These are phyloP conservation scores for Drosophila leontia DNA, from an alignment of 1,140 invertebrate genomes.

Conservation along the genomic window DNA sequence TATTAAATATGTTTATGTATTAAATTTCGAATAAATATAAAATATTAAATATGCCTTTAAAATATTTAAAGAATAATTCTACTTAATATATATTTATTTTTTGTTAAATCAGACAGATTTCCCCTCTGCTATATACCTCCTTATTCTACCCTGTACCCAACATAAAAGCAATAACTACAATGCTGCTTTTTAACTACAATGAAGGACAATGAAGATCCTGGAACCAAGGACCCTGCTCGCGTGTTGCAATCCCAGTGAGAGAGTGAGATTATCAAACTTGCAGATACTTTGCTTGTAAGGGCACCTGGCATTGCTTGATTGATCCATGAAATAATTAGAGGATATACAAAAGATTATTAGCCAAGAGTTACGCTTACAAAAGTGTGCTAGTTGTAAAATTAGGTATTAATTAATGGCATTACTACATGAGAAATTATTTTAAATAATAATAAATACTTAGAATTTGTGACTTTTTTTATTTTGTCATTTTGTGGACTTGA, in stretches of 20 bases:
- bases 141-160: background rate
- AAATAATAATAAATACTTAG: background rate
- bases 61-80: no score
- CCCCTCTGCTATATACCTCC: background rate
- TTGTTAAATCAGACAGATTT: background rate
- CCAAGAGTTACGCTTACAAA: background rate
- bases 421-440: background rate
- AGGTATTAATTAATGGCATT: background rate
- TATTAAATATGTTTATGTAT: no score
- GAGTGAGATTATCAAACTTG: background rate
- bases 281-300: background rate
- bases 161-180: conserved; percentile 8
- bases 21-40: no score
- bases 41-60: no score
- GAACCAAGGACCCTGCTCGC: background rate
- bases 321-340: conserved; percentile 18
- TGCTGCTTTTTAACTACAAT: conserved; percentile 12
- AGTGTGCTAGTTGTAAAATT: background rate
- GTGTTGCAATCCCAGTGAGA: background rate
- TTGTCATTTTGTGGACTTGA: background rate
- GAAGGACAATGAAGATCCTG: conserved; percentile 5
- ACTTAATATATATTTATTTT: background rate
- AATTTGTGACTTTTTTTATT: background rate
- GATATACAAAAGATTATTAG: background rate
- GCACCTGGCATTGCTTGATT: conserved; percentile 7